phyloP scores from a whole-genome alignment of 1,140 invertebrate genomes.

The Plectrocnemia conspersa region DNA sequence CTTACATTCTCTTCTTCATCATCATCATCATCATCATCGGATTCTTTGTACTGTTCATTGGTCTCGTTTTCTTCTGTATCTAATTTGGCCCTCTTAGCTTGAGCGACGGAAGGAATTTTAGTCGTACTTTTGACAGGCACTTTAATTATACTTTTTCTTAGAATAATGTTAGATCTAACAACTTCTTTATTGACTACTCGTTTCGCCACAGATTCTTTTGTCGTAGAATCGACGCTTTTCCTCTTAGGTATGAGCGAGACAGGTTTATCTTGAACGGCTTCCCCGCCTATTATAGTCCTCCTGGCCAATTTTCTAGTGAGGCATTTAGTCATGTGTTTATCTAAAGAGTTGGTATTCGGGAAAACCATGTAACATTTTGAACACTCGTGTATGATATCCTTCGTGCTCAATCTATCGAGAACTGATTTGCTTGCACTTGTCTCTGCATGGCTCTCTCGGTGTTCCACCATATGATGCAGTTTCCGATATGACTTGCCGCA shows the following conservation, averaged over 20 bases:
- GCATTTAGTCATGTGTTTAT: conserved; percentile 46
- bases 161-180: background rate
- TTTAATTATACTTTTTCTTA: conserved; percentile 7
- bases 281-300: background rate
- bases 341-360: conserved; percentile 50
- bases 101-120: conserved; percentile 7
- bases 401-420: conserved; percentile 44
- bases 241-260: background rate
- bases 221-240: background rate
- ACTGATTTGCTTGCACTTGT: conserved; percentile 36
- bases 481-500: conserved; percentile 32
- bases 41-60: background rate
- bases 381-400: conserved; percentile 52
- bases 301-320: conserved; percentile 41
- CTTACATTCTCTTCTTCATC: conserved; percentile 14
- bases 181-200: conserved; percentile 4
- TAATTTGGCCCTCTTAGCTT: background rate
- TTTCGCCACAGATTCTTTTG: background rate
- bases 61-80: too few relatives aligned
- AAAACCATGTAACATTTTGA: conserved; percentile 52
- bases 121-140: background rate
- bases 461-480: conserved; percentile 32
- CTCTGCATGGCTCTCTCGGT: conserved; percentile 48
- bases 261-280: too few relatives aligned
- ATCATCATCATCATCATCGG: background rate